Conservation (phyloP, 2,888 invertebrate genomes). For the Pteria penguin region DNA sequence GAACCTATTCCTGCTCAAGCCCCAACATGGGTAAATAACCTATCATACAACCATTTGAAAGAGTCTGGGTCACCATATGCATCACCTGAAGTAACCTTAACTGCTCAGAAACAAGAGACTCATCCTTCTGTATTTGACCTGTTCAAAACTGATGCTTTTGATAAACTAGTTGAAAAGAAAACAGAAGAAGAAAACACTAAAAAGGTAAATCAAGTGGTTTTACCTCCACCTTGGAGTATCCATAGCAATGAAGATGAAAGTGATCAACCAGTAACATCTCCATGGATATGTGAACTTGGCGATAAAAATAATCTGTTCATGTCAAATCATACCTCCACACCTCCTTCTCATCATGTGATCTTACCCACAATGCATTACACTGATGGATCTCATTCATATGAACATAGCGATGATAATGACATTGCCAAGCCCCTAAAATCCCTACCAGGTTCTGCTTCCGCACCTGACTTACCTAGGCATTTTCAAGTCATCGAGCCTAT, state of each 20-base stretch:
- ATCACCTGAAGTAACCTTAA: conserved; percentile 68
- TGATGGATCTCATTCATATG: conserved; percentile 41
- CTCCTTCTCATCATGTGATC: conserved; percentile 69
- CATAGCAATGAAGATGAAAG: conserved; percentile 43
- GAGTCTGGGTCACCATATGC: conserved; percentile 72
- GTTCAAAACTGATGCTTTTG: conserved; percentile 49
- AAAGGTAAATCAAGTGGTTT: conserved; percentile 38
- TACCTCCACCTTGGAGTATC: conserved; percentile 60
- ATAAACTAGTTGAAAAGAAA: neutral
- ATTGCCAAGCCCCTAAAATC: conserved; percentile 47
- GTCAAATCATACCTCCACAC: conserved; percentile 61
- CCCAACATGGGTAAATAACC: conserved; percentile 96
- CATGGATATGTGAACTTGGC: conserved; percentile 52
- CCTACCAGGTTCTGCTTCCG: conserved; percentile 61
- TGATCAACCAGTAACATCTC: conserved; percentile 52
- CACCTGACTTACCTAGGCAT: conserved; percentile 65
- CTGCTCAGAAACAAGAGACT: conserved; percentile 47
- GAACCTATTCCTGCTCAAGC: conserved; percentile 86
- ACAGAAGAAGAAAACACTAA: conserved; percentile 20
- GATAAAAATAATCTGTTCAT: conserved; percentile 63
- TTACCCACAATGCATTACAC: conserved; percentile 57
- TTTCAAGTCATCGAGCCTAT: conserved; percentile 63
- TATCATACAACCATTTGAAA: conserved; percentile 87
- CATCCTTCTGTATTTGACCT: conserved; percentile 65
- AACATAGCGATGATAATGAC: conserved; percentile 46